A percentile compares a stretch with the other conserved stretches of the same genome.
phyloP scores from a whole-genome alignment of 2,113 vertebrate genomes.

The Hipposideros armiger region DNA sequence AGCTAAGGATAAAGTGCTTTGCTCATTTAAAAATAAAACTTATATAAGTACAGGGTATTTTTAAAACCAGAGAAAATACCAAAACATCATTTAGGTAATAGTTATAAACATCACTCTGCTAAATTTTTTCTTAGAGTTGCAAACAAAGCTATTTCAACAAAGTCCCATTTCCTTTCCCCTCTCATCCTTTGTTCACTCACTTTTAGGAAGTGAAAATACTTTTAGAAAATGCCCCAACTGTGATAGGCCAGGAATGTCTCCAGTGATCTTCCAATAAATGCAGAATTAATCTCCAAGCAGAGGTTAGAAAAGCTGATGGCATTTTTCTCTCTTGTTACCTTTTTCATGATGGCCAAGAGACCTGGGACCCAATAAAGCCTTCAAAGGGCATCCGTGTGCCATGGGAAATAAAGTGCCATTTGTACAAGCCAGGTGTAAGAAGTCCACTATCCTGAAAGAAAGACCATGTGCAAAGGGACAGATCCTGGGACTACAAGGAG shows the following conservation, averaged over 20 bases:
- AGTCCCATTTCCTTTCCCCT: not conserved
- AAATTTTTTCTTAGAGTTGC: not conserved
- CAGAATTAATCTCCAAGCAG: not conserved
- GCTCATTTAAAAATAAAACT: constrained; percentile 30
- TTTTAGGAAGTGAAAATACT: not conserved
- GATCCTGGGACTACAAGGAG: not conserved
- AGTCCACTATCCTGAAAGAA: not conserved
- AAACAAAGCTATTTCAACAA: not conserved
- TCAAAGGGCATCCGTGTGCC: not conserved
- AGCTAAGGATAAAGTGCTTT: constrained; percentile 27
- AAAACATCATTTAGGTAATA: not conserved
- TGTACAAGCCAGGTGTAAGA: not conserved
- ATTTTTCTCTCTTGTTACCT: constrained; percentile 3
- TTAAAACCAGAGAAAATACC: not conserved
- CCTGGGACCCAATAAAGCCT: not conserved
- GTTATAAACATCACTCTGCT: not conserved
- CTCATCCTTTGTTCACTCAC: not conserved
- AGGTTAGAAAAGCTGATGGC: not conserved
- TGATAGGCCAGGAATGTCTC: not conserved
- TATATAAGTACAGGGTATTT: not conserved
- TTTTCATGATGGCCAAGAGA: constrained; percentile 7
- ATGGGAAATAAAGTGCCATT: not conserved
- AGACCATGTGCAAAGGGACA: not conserved
- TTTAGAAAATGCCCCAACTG: not conserved
- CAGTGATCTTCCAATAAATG: not conserved